Percentiles rank a stretch among this genome's conserved stretches.
Conservation (phyloP, 2,888 invertebrate genomes). For the Stomorhina lunata region DNA sequence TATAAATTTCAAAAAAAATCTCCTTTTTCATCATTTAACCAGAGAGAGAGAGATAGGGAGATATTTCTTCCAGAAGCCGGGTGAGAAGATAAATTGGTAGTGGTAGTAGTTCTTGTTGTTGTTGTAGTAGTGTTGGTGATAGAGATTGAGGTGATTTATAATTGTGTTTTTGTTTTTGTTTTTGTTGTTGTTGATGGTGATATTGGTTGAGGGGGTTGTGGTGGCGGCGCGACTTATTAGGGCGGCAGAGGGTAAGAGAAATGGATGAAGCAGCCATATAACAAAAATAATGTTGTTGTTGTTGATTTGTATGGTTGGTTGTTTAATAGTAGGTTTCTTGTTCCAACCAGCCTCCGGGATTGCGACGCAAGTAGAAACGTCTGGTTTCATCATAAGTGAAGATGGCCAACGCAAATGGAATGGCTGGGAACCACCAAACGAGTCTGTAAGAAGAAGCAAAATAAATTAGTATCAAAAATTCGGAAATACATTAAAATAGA, state of each 20-base stretch:
- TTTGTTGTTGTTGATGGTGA: slow-evolving; percentile 11
- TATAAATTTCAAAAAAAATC: slow-evolving; percentile 43
- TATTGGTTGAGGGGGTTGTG: slow-evolving; percentile 17
- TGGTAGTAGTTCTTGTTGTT: slow-evolving; percentile 73
- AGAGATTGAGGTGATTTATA: slow-evolving; percentile 65
- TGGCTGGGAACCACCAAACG: slow-evolving; percentile 99
- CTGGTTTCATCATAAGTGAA: slow-evolving; percentile 99
- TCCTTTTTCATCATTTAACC: not conserved
- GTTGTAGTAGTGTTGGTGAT: slow-evolving; percentile 70
- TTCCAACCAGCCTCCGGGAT: slow-evolving; percentile 99
- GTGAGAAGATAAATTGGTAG: slow-evolving; percentile 68
- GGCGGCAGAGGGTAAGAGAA: slow-evolving; percentile 50
- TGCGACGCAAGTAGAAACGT: slow-evolving; percentile 97
- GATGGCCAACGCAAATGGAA: slow-evolving; percentile 98
- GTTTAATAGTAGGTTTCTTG: slow-evolving; percentile 98
- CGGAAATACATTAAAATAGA: not conserved
- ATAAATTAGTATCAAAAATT: slow-evolving; percentile 7
- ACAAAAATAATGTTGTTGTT: slow-evolving; percentile 64
- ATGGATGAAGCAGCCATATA: slow-evolving; percentile 66
- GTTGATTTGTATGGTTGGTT: slow-evolving; percentile 56
- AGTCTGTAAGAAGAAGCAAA: slow-evolving; percentile 83
- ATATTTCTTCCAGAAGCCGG: slow-evolving; percentile 67
- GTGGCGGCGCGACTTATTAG: slow-evolving; percentile 56
- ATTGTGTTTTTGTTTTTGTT: slow-evolving; percentile 23
- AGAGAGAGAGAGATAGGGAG: too few species aligned